Base-by-base conservation (phyloP, 2,888 invertebrate species). In the Cheiracanthium punctorium region DNA sequence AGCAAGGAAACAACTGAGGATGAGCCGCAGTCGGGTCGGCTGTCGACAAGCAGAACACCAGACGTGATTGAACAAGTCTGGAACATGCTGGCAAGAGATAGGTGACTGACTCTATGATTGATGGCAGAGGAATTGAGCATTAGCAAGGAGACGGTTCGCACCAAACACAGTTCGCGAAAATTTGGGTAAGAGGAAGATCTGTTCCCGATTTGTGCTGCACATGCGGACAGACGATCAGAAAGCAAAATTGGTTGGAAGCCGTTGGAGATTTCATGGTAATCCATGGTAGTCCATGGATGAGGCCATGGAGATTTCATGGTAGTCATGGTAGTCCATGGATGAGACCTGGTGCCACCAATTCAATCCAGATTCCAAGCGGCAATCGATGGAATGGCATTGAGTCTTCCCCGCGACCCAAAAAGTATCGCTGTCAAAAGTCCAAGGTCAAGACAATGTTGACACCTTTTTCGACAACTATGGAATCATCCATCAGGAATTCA, bases 41-140 rank as follows among this genome's bases (percentile, higher is more conserved):
- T 24, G n/a, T 70, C 70, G 1, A 70, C 37, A 70, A 70, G 37
- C 17, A 37, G 1, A 20, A 29, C 65, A 37, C 33, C 70, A 17
- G 37, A 70, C 32, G 33, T n/a, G 17, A 70, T 70, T 24, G 20
- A 70, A 20, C 70, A n/a, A 33, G 70, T 70, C n/a, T 37, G 70
- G 33, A 8, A 14, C 17, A 70, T 70, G 70, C 14, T 70, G 24
- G 17, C 37, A 41, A 41, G 14, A 20, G 37, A 70, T 70, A 1
- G 24, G 37, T 17, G 37, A 37, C 33, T 30, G 69, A 7, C 69
- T 69, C 20, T 69, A 29, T 17, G 32, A 69, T 33, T 30, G 33
- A 69, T 69, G 17, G 30, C 5, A n/a, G 69, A 69, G 4, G 32
- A 69, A 69, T 69, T 69, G 67, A 24, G 30, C 10, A 69, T 69